Evolutionary conservation across 2,888 invertebrate genomes (phyloP).

Genomic region (Torymus auratus): DNA sequence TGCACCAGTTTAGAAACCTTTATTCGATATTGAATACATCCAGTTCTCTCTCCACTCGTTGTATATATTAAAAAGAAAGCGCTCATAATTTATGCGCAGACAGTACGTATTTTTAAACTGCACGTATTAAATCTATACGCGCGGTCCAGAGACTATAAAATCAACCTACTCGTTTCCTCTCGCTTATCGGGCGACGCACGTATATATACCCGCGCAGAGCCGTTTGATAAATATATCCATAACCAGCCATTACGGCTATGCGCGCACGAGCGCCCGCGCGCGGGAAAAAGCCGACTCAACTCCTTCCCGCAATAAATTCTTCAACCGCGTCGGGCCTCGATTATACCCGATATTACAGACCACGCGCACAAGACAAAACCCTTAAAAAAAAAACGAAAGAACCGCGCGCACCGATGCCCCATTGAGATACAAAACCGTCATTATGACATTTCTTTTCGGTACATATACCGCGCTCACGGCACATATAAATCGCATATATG

Average conservation of each 20-base stretch:
- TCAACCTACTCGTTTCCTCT: slow-evolving; percentile 14
- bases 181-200: neutral
- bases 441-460: slow-evolving; percentile 43
- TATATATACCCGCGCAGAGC: neutral
- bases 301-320: slow-evolving; percentile 32
- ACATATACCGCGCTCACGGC: neutral
- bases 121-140: no score
- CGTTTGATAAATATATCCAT: slow-evolving; percentile 32
- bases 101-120: no score
- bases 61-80: no score
- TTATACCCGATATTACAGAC: slow-evolving; percentile 8
- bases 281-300: neutral
- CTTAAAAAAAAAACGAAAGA: no score
- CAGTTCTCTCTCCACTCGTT: no score
- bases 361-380: no score
- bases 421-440: slow-evolving; percentile 47
- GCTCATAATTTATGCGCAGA: no score
- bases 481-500: slow-evolving; percentile 45
- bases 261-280: neutral
- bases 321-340: neutral
- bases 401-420: neutral
- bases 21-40: neutral
- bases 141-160: no score
- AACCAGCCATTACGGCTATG: slow-evolving; percentile 12
- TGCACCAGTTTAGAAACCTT: neutral